These are phyloP conservation scores for Emydocephalus ijimae DNA, from an alignment of 2,113 vertebrate species.

Conservation along the genomic window DNA sequence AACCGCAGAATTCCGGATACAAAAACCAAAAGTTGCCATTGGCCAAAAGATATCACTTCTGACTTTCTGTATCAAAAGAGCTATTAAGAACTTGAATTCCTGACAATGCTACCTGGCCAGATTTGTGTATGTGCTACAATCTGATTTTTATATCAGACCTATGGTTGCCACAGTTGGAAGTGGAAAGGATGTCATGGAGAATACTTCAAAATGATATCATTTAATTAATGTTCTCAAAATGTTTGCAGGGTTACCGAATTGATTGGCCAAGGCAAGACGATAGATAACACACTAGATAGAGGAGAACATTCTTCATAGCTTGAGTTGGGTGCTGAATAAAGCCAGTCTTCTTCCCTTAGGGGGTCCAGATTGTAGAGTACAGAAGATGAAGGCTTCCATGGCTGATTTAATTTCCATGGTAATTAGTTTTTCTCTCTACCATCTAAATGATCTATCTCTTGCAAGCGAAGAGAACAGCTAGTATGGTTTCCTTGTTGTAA, in stretches of 20 bases:
- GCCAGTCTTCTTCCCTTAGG: not conserved
- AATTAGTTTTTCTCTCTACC: not conserved
- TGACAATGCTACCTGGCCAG: no score
- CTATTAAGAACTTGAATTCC: not conserved
- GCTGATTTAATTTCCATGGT: slow-evolving; percentile 13
- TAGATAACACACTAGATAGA: not conserved
- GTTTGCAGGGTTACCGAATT: slow-evolving; percentile 13
- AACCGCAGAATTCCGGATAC: not conserved
- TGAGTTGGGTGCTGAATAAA: not conserved
- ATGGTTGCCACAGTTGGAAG: not conserved
- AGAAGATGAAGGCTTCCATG: slow-evolving; percentile 26
- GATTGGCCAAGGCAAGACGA: not conserved
- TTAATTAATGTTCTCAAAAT: not conserved
- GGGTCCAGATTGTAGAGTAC: not conserved
- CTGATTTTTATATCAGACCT: not conserved
- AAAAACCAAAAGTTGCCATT: not conserved
- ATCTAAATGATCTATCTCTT: slow-evolving; percentile 5
- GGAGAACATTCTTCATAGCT: not conserved
- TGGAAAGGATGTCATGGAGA: not conserved
- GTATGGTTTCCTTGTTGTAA: not conserved
- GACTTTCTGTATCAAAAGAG: not conserved
- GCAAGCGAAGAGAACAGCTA: not conserved
- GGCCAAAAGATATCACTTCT: not conserved
- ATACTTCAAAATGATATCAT: not conserved
- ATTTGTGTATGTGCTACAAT: not conserved